Conservation (phyloP, 2,113 vertebrate genomes). For the Plotosus lineatus region DNA sequence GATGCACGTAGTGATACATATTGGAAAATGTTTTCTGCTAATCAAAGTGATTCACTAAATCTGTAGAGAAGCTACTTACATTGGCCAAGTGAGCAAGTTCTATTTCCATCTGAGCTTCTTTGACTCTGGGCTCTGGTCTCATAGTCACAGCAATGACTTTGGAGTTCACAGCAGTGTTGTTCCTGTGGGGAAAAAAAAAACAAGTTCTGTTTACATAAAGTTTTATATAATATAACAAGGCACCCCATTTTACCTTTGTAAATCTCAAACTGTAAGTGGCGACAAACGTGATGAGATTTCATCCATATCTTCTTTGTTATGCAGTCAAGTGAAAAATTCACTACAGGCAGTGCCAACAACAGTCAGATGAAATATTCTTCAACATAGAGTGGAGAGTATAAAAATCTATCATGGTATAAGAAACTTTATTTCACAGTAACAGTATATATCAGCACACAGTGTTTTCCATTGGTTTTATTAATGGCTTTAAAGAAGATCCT, state of each 20-base stretch:
- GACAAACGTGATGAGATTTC: neutral
- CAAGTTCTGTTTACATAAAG: neutral
- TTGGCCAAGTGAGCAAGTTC: constrained; percentile 94
- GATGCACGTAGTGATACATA: constrained; percentile 43
- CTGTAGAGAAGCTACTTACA: constrained; percentile 76
- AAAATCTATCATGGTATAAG: no score
- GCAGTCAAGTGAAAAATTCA: no score
- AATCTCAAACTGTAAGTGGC: neutral
- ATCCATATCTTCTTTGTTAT: neutral
- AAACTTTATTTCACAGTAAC: no score
- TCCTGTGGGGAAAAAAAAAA: constrained; percentile 78
- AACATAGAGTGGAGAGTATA: no score
- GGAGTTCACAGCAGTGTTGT: constrained; percentile 95
- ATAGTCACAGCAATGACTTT: constrained; percentile 98
- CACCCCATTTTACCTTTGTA: neutral
- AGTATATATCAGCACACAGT: no score
- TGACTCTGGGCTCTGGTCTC: constrained; percentile 88
- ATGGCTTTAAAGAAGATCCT: no score
- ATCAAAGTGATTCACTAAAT: constrained; percentile 4
- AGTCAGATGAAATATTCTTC: no score
- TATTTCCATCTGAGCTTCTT: constrained; percentile 90
- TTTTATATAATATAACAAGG: neutral
- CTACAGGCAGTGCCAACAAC: no score
- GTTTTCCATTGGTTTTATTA: no score
- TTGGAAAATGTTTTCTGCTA: constrained; percentile 19